Evolutionary conservation across 2,888 invertebrate species (phyloP).

Genomic region (Sicus ferrugineus): DNA sequence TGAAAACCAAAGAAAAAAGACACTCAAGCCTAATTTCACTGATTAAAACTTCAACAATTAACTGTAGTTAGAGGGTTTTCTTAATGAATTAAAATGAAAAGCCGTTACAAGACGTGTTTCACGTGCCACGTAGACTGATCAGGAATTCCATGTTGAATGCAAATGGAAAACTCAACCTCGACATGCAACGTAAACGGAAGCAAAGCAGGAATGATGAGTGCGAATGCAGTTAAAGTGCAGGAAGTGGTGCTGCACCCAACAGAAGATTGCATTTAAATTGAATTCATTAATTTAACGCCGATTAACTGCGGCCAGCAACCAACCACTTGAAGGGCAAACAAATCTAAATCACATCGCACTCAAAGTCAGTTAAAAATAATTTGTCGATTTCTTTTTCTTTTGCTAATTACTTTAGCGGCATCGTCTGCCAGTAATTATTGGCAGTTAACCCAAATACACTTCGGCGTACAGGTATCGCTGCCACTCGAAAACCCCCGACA

Average conservation of each 20-base stretch:
- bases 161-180: conserved; percentile 12
- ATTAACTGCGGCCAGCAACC: background rate
- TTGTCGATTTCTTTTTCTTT: background rate
- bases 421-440: conserved; percentile 20
- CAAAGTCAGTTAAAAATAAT: background rate
- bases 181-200: conserved; percentile 9
- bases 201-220: background rate
- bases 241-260: background rate
- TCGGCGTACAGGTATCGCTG: background rate
- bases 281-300: background rate
- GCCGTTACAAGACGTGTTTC: no score
- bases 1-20: background rate
- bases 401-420: conserved; percentile 13
- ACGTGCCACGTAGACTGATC: no score
- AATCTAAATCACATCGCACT: background rate
- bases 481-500: no score
- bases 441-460: conserved; percentile 26
- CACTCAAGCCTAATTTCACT: background rate
- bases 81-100: background rate
- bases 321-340: background rate
- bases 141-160: background rate
- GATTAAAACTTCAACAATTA: background rate
- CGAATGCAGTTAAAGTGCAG: background rate
- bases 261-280: background rate
- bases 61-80: background rate